These are phyloP conservation scores for Drosophila yooni DNA, from an alignment of 2,888 invertebrate species.

Conservation along the genomic window DNA sequence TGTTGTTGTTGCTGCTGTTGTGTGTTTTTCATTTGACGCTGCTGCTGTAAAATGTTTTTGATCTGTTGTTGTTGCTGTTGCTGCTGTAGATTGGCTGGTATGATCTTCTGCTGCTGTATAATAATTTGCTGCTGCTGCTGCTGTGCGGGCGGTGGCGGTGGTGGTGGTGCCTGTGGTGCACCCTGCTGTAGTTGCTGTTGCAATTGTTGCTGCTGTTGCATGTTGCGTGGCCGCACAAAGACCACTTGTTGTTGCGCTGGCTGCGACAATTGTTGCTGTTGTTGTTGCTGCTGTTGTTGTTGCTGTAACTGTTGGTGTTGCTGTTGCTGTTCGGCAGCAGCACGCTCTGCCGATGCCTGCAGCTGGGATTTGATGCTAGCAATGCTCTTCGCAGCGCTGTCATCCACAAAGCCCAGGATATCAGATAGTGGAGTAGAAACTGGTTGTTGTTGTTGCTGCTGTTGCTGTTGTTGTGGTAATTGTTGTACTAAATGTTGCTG, in stretches of 20 bases:
- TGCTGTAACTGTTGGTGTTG: conserved; percentile 77
- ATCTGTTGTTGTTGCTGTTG: conserved; percentile 72
- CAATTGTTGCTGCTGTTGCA: conserved; percentile 65
- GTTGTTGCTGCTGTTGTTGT: conserved; percentile 83
- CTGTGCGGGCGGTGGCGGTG: conserved; percentile 54
- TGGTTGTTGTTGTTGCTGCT: conserved; percentile 48
- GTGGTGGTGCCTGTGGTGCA: conserved; percentile 66
- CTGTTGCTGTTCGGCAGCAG: conserved; percentile 83
- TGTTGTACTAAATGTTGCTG: conserved; percentile 75
- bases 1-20: conserved; percentile 66
- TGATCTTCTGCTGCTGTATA: conserved; percentile 82
- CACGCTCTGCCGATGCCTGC: conserved; percentile 77
- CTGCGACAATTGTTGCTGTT: conserved; percentile 50
- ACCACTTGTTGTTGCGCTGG: conserved; percentile 78
- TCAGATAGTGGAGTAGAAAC: conserved; percentile 69
- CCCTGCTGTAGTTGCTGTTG: conserved; percentile 72
- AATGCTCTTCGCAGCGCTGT: conserved; percentile 76
- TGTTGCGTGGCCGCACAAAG: conserved; percentile 77
- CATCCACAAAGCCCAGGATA: conserved; percentile 83
- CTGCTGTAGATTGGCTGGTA: conserved; percentile 74
- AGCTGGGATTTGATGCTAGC: conserved; percentile 81
- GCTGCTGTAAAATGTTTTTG: conserved; percentile 71
- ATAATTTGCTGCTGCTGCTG: conserved; percentile 76
- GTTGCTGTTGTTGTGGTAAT: conserved; percentile 67
- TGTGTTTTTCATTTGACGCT: conserved; percentile 61